A percentile compares a stretch with the other conserved stretches of the same genome.
Conservation (phyloP, 2,113 vertebrate species). For the Mellivora capensis region DNA sequence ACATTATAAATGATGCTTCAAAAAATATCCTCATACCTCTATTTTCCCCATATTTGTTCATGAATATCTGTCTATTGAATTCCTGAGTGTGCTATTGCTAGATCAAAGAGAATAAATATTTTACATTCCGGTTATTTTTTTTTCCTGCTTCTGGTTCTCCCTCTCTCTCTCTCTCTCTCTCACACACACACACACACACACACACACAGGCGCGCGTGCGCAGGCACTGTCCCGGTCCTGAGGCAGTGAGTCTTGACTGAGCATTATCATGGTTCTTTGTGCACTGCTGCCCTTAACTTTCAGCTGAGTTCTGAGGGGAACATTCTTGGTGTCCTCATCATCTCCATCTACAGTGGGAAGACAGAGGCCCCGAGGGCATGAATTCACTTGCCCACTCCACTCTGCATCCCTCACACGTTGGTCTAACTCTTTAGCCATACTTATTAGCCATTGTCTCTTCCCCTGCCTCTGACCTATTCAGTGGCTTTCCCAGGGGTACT, state of each 20-base stretch:
- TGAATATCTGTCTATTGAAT: background rate
- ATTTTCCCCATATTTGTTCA: background rate
- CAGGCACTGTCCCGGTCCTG: rapidly evolving
- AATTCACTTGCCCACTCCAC: background rate
- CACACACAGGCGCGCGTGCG: no score
- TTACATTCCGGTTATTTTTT: background rate
- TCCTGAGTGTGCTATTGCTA: background rate
- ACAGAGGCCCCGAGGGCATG: background rate
- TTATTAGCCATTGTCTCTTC: background rate
- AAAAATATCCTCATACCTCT: background rate
- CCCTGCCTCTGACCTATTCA: background rate
- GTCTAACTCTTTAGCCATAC: background rate
- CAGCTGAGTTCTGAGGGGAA: background rate
- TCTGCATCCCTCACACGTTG: background rate
- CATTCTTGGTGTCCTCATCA: no score
- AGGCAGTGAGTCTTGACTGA: background rate
- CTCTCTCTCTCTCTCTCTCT: background rate
- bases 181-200: no score
- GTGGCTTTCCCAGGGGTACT: background rate
- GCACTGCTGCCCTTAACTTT: background rate
- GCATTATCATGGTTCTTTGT: background rate
- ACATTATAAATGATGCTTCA: background rate
- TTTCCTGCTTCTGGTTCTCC: background rate
- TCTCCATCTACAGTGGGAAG: background rate
- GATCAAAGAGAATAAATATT: background rate